These are phyloP conservation scores for Cynaeus angustus DNA, from an alignment of 2,888 invertebrate species.

Conservation along the genomic window DNA sequence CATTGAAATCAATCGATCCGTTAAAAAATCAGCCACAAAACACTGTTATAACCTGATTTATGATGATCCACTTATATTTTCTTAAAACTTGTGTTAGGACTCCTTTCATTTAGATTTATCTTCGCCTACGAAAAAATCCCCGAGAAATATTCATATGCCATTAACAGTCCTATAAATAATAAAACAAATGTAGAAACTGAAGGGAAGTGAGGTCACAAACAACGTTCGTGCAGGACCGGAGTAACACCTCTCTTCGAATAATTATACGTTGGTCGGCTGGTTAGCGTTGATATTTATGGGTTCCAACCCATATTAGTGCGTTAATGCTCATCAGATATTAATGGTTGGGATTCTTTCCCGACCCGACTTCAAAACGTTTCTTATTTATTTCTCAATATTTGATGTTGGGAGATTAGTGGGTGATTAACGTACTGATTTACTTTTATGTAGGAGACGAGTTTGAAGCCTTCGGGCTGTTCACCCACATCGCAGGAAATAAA, in stretches of 20 bases:
- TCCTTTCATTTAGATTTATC: slow-evolving; percentile 17
- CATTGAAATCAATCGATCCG: slow-evolving; percentile 35
- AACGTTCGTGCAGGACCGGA: slow-evolving; percentile 60
- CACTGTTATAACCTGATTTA: slow-evolving; percentile 40
- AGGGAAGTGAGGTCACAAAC: slow-evolving; percentile 54
- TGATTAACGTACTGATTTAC: slow-evolving; percentile 34
- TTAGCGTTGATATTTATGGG: slow-evolving; percentile 65
- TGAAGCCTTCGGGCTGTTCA: slow-evolving; percentile 4
- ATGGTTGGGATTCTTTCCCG: slow-evolving; percentile 57
- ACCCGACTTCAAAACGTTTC: slow-evolving; percentile 35
- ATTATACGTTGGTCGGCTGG: slow-evolving; percentile 63
- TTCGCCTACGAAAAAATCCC: slow-evolving; percentile 28
- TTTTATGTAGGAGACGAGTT: slow-evolving; percentile 23
- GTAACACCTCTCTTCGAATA: slow-evolving; percentile 63
- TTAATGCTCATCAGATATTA: slow-evolving; percentile 64
- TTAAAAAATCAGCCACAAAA: slow-evolving; percentile 41
- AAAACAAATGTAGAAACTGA: slow-evolving; percentile 50
- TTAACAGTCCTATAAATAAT: slow-evolving; percentile 43
- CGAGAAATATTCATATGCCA: slow-evolving; percentile 39
- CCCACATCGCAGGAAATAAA: slow-evolving; percentile 16
- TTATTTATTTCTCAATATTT: slow-evolving; percentile 44
- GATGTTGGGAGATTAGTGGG: slow-evolving; percentile 35
- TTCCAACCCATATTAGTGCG: slow-evolving; percentile 65
- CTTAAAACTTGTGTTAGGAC: slow-evolving; percentile 3
- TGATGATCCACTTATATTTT: slow-evolving; percentile 35